These are phyloP conservation scores for Drosophila gunungcola DNA, from an alignment of 1,140 invertebrate species.

Conservation along the genomic window DNA sequence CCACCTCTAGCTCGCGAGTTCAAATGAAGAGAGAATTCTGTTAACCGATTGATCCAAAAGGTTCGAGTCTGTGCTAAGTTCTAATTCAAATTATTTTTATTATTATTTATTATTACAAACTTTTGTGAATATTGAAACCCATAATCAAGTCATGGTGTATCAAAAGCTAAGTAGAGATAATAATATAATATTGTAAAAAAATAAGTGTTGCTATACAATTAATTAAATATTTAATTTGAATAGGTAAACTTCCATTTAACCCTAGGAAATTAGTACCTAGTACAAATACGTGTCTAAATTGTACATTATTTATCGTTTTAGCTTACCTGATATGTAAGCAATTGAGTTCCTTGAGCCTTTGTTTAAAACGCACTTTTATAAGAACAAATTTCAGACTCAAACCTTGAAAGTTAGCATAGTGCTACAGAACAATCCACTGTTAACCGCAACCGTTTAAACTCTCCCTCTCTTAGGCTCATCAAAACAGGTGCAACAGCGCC, in stretches of 20 bases:
- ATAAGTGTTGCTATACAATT: no score
- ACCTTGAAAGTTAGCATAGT: background rate
- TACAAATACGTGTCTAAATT: no score
- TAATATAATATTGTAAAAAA: no score
- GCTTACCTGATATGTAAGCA: no score
- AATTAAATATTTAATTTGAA: no score
- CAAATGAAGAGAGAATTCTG: background rate
- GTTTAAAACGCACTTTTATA: background rate
- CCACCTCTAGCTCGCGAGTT: background rate
- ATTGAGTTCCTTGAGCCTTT: background rate
- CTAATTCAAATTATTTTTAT: background rate
- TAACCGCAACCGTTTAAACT: background rate
- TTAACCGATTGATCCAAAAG: background rate
- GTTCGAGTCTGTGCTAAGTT: slow-evolving; percentile 3
- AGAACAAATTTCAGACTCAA: background rate
- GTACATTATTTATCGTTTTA: no score
- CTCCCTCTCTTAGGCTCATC: background rate
- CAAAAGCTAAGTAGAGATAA: no score
- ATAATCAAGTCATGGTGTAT: no score
- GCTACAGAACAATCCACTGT: background rate
- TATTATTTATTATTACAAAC: no score
- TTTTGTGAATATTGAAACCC: no score
- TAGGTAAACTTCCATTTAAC: no score
- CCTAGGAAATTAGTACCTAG: no score
- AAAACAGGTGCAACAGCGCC: background rate